phyloP scores from a whole-genome alignment of 2,797 vertebrate genomes.

The Sarcophilus harrisii region DNA sequence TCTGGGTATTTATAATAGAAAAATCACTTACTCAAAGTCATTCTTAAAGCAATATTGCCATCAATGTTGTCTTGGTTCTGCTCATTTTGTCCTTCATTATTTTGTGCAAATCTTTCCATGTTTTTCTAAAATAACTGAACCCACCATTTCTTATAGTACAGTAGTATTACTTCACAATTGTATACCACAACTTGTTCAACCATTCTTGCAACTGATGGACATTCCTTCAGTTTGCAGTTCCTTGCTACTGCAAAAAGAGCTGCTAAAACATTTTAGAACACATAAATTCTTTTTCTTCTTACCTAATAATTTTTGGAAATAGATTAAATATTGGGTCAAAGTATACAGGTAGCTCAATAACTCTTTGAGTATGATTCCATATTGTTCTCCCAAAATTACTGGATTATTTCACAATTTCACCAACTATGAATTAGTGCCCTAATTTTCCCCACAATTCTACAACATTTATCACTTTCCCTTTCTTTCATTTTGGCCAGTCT shows the following conservation, averaged over 20 bases:
- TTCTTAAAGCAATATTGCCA: background rate
- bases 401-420: background rate
- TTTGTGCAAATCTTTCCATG: background rate
- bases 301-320: background rate
- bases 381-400: background rate
- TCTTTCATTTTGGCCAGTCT: background rate
- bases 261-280: background rate
- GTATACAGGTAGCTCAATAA: background rate
- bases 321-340: background rate
- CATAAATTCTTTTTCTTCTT: background rate
- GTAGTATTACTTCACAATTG: background rate
- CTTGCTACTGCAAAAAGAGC: background rate
- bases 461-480: background rate
- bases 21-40: background rate
- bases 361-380: background rate
- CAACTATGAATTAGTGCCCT: background rate
- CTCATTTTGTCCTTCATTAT: too few relatives aligned
- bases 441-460: background rate
- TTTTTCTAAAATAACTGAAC: background rate
- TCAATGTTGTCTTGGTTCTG: too few relatives aligned
- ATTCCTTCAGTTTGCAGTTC: background rate
- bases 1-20: background rate
- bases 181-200: background rate
- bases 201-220: background rate
- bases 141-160: background rate